Evolutionary conservation across 2,113 vertebrate genomes (phyloP), one percentile per base, ranked within the genome.

Genomic region (Balaeniceps rex): DNA sequence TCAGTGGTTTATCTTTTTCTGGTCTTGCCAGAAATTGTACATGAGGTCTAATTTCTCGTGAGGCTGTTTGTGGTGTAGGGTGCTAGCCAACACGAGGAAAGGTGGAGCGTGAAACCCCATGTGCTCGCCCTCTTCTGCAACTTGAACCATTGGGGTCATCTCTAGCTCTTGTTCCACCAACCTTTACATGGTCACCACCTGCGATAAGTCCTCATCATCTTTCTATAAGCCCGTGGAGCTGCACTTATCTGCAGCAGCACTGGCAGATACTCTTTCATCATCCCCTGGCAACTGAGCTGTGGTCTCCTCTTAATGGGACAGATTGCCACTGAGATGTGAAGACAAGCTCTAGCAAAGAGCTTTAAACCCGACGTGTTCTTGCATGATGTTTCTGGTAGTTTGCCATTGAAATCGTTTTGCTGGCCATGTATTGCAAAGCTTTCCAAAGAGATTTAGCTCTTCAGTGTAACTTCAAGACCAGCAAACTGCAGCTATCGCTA

Each of bases 371-470:
- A 12, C 49, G 3, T 80, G 88, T 90, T 93, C 93, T 44, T 52
- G 71, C 74, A 18, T 2, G 14, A 68, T 58, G 31, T 19, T 87
- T 49, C 71, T 95, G 92, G 85, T 71, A 26, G 44, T 79, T 54
- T 51, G 88, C 93, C 91, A 65, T 3, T 28, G 88, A 57, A 64
- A 66, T 52, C 9, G 34, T 34, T 92, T 54, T 44, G n/a, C 60
- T 54, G 65, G 44, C 55, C 24, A 2, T 4, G n/a, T 54, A 52
- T 33, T 19, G 26, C 23, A 25, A 46, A 95, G 54, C 34, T 93
- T 94, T 90, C 94, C 90, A 49, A 83, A 88, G 78, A 88, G 47
- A 61, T 86, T 90, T 3, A 69, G 66, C 82, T 93, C 36, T 77
- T 42, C 10, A 0, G 0, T 5, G 64, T 46, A 40, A 36, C 31